Percentiles rank a stretch among this genome's conserved stretches.
These are phyloP conservation scores for Formica exsecta DNA, from an alignment of 1,140 invertebrate genomes.

Conservation along the genomic window DNA sequence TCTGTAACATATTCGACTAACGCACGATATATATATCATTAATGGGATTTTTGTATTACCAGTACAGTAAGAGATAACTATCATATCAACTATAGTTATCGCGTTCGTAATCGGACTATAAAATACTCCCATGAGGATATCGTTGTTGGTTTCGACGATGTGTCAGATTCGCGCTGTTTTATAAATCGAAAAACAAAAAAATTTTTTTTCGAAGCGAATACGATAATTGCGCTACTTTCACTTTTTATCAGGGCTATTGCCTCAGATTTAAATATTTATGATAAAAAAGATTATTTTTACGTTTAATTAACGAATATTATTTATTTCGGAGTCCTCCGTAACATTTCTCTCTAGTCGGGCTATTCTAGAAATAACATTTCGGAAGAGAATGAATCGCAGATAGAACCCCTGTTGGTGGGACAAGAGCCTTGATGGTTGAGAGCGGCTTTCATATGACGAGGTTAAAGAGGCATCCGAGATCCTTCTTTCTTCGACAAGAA, in stretches of 20 bases:
- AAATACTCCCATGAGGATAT: constrained; percentile 57
- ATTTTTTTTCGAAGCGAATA: background rate
- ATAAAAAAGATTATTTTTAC: constrained; percentile 9
- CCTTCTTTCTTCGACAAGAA: constrained; percentile 55
- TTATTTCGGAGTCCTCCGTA: background rate
- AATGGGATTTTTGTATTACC: constrained; percentile 72
- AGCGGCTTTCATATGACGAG: constrained; percentile 49
- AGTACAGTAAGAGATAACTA: constrained; percentile 67
- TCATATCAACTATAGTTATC: constrained; percentile 34
- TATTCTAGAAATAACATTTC: constrained; percentile 13
- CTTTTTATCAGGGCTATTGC: too few relatives aligned
- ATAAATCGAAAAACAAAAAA: background rate
- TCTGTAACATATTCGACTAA: constrained; percentile 60
- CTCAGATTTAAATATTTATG: background rate
- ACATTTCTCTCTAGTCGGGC: background rate
- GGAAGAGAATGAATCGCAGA: constrained; percentile 1
- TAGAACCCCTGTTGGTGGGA: background rate
- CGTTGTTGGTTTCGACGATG: background rate
- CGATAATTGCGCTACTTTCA: background rate
- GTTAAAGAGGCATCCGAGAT: constrained; percentile 62
- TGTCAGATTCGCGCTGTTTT: background rate
- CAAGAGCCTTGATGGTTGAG: background rate
- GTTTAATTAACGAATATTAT: constrained; percentile 3
- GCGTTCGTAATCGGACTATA: constrained; percentile 62
- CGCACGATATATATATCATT: constrained; percentile 54